phyloP scores from a whole-genome alignment of 1,140 invertebrate genomes.

The Amyelois transitella region DNA sequence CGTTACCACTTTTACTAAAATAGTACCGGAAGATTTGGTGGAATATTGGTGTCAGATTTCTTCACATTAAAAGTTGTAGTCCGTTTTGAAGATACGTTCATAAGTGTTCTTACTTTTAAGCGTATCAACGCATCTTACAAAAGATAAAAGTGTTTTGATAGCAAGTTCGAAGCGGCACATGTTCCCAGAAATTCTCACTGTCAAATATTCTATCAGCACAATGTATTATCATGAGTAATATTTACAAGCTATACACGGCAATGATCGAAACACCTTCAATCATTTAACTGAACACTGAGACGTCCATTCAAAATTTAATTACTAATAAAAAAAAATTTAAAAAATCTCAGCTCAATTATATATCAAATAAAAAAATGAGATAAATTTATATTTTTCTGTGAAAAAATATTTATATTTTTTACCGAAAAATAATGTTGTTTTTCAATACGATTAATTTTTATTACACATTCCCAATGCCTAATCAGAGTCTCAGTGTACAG shows the following conservation, averaged over 20 bases:
- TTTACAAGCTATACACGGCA: not conserved
- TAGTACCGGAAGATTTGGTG: no score
- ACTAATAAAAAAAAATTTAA: not conserved
- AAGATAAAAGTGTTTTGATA: no score
- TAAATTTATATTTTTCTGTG: not conserved
- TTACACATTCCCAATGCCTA: not conserved
- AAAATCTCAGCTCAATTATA: not conserved
- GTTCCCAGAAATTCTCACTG: not conserved
- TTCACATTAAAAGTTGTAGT: no score
- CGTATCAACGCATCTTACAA: no score
- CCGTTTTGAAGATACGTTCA: no score
- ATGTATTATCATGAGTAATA: not conserved
- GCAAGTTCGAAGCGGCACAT: not conserved
- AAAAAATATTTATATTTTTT: no score
- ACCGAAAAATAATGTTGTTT: not conserved
- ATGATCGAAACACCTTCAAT: not conserved
- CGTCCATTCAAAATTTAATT: not conserved
- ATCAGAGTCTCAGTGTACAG: constrained; percentile 18
- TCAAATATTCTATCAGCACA: not conserved
- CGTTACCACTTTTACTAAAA: no score
- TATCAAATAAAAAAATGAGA: not conserved
- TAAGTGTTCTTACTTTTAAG: no score
- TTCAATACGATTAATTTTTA: no score
- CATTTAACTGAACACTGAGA: constrained; percentile 22
- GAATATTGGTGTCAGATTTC: no score